Base-by-base conservation (phyloP, 2,113 vertebrate species). In the Protobothrops mucrosquamatus region DNA sequence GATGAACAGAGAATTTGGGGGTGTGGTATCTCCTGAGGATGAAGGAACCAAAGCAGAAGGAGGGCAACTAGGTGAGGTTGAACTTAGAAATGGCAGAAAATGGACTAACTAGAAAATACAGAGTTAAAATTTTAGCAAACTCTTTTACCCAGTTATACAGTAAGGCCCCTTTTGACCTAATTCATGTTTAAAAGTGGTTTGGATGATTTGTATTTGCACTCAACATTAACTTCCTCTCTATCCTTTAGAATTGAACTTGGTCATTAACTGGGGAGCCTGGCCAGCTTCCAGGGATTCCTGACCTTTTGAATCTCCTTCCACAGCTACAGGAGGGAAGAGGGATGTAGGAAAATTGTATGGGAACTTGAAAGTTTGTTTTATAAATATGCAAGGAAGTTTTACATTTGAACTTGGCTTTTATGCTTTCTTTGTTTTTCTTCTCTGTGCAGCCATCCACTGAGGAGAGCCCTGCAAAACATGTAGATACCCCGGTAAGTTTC, bases 401-500 rank as follows among this genome's bases (percentile, higher is more conserved):
- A 81, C 52, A 86, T 51, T 54, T 88, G 48, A 69, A 24, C 46
- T 22, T 55, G 46, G 52, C 8, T 23, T 89, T 89, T 43, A 86
- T 14, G 26, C n/a, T 54, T 39, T 85, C 43, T 59, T 46, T 90
- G 0, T 92, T 91, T 61, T 59, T 94, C 69, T 85, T 74, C 55
- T 89, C 7, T 54, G 8, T 48, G 20, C 88, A 95, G 95, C 94
- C 94, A 52, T 91, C 97, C 23, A 97, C 97, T 95, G 97, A 96
- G 54, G 98, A 98, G 93, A 97, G 97, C 92, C 96, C 98, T 89
- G 96, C 98, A 95, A 98, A 98, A 95, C 98, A 98, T 95, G 97
- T 98, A 97, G 98, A 98, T 95, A 98, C 98, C 46, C 97, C 97
- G 96, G 98, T 98, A 96, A 98, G 98, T 97, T 74, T 55, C 2